Percentiles rank a stretch among this genome's conserved stretches.
phyloP scores from a whole-genome alignment of 2,888 invertebrate species.

The Volucella inanis region DNA sequence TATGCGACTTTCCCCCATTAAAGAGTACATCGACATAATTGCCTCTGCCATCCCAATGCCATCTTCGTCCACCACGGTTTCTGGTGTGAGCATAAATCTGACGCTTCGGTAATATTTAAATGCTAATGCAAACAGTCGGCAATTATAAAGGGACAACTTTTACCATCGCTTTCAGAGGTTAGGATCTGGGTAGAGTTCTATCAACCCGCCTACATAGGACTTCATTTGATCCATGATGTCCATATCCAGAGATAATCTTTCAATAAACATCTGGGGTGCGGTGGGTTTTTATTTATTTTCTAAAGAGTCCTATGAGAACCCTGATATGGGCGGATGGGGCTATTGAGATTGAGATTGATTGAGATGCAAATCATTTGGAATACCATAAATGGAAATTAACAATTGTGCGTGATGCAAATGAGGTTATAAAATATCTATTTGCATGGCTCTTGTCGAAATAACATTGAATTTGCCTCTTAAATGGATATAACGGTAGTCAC shows the following conservation, averaged over 20 bases:
- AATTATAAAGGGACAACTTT: slow-evolving; percentile 11
- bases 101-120: slow-evolving; percentile 6
- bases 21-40: no score
- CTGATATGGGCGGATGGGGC: not conserved
- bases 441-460: no score
- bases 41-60: no score
- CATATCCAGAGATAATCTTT: not conserved
- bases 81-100: not conserved
- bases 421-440: no score
- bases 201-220: not conserved
- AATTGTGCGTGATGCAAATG: no score
- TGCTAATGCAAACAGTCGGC: slow-evolving; percentile 20
- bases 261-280: not conserved
- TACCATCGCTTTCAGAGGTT: not conserved
- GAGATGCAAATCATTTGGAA: no score
- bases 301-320: not conserved
- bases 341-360: not conserved
- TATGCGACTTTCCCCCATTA: no score
- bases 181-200: no score
- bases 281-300: not conserved
- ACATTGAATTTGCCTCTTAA: no score
- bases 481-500: no score
- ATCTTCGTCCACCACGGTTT: not conserved
- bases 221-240: not conserved
- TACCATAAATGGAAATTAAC: no score